These are phyloP conservation scores for Phalera bucephala DNA, from an alignment of 2,888 invertebrate genomes.

Conservation along the genomic window DNA sequence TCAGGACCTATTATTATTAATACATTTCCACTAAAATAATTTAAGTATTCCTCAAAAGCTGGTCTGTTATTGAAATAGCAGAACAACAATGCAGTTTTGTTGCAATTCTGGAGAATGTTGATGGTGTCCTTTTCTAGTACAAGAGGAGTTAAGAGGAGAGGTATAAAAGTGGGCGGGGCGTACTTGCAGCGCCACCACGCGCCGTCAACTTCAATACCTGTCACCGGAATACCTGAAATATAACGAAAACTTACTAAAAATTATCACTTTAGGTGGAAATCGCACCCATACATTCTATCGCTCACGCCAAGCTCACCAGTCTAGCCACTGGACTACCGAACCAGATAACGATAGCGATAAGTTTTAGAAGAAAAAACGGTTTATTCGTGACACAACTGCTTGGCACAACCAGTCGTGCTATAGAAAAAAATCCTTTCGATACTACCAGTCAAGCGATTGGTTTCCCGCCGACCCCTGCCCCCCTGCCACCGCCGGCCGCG, in stretches of 20 bases:
- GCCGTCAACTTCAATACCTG: constrained; percentile 90
- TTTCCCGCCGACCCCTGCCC: too few relatives aligned
- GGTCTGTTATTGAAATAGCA: constrained; percentile 91
- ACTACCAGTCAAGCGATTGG: too few relatives aligned
- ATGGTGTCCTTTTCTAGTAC: constrained; percentile 57
- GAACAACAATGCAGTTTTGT: constrained; percentile 85
- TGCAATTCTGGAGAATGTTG: constrained; percentile 57
- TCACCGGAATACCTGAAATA: constrained; percentile 81
- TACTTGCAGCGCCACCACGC: constrained; percentile 92
- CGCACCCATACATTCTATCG: too few relatives aligned
- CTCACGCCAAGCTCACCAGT: too few relatives aligned
- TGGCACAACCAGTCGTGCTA: too few relatives aligned
- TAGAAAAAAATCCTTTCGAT: too few relatives aligned
- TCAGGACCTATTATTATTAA: constrained; percentile 90
- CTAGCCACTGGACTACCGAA: too few relatives aligned
- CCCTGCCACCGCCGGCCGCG: too few relatives aligned
- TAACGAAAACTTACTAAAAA: neutral
- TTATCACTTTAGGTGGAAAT: too few relatives aligned
- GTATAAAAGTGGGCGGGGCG: constrained; percentile 87
- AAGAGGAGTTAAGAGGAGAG: constrained; percentile 80
- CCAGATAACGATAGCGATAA: too few relatives aligned
- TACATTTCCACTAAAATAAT: constrained; percentile 84
- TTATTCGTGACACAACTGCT: too few relatives aligned
- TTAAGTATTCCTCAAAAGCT: constrained; percentile 87
- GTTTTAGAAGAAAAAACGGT: too few relatives aligned